Evolutionary conservation across 2,797 vertebrate genomes (phyloP).

Genomic region (Acanthopagrus latus): DNA sequence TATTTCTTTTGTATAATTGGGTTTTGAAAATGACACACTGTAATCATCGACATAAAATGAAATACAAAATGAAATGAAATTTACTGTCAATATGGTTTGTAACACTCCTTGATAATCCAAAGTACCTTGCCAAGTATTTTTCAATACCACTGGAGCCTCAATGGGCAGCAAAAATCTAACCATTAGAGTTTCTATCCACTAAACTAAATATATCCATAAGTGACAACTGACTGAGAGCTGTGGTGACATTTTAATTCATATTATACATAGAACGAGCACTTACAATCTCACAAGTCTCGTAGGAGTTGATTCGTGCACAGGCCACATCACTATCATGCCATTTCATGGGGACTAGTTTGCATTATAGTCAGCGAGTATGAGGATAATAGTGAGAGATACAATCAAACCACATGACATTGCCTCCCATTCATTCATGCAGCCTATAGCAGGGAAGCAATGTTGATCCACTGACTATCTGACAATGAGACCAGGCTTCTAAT

Average conservation of each 20-base stretch:
- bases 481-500: conserved; percentile 32
- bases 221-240: neutral
- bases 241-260: conserved; percentile 6
- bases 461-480: conserved; percentile 18
- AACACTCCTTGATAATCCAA: neutral
- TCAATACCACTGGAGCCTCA: neutral
- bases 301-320: neutral
- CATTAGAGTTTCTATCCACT: neutral
- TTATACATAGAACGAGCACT: neutral
- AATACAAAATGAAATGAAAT: too few relatives aligned
- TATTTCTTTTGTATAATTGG: too few relatives aligned
- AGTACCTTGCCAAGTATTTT: neutral
- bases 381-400: conserved; percentile 17
- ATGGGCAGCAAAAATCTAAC: neutral
- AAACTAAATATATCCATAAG: conserved; percentile 5
- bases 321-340: neutral
- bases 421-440: conserved; percentile 26
- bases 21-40: too few relatives aligned
- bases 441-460: conserved; percentile 28
- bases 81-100: neutral
- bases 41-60: too few relatives aligned
- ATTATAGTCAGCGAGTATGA: neutral
- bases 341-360: conserved; percentile 11
- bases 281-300: neutral
- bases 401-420: conserved; percentile 26